A percentile compares a stretch with the other conserved stretches of the same genome.
These are phyloP conservation scores for Rana temporaria DNA, from an alignment of 2,113 vertebrate genomes.

Conservation along the genomic window DNA sequence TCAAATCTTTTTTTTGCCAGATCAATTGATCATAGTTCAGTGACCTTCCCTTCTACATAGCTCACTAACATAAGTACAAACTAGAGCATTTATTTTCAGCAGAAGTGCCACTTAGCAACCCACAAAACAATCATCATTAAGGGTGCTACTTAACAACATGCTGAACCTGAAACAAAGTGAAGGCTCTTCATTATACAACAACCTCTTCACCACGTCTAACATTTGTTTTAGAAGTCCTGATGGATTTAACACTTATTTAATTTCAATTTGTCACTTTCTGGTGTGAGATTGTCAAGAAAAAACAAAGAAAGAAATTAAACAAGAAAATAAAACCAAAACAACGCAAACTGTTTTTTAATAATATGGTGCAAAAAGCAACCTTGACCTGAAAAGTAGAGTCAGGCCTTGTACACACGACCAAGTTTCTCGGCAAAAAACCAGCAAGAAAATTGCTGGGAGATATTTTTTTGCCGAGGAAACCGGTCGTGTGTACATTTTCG, in stretches of 20 bases:
- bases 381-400: too few species aligned
- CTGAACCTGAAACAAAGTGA: constrained; percentile 9
- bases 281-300: too few species aligned
- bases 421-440: too few species aligned
- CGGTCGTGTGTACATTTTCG: too few species aligned
- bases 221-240: constrained; percentile 37
- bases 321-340: too few species aligned
- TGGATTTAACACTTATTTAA: constrained; percentile 1
- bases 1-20: constrained; percentile 39
- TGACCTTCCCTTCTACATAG: constrained; percentile 44
- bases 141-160: constrained; percentile 42
- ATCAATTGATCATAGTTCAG: constrained; percentile 49
- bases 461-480: too few species aligned
- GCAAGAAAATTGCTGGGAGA: too few species aligned
- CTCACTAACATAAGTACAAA: constrained; percentile 43
- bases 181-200: constrained; percentile 41
- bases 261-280: too few species aligned
- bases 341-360: too few species aligned
- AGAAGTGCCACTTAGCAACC: constrained; percentile 48
- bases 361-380: too few species aligned
- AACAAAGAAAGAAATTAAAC: too few species aligned
- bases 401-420: too few species aligned
- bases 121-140: constrained; percentile 52
- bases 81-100: constrained; percentile 40
- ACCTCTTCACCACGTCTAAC: constrained; percentile 27